phyloP scores from a whole-genome alignment of 2,113 vertebrate species.

The Pandion haliaetus region DNA sequence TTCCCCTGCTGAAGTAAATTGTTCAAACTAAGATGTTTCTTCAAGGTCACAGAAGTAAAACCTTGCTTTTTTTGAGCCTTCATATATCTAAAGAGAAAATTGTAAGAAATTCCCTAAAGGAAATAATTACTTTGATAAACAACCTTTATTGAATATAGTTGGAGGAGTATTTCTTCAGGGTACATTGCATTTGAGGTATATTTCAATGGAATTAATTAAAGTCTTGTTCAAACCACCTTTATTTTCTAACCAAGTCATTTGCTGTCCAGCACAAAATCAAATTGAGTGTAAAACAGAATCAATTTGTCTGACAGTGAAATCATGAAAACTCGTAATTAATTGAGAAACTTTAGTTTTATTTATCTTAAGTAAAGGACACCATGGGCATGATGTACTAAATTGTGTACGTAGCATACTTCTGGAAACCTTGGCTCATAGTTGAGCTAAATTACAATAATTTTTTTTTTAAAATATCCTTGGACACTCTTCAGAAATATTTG shows the following conservation, averaged over 20 bases:
- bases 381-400: not conserved
- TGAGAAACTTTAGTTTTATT: slow-evolving; percentile 27
- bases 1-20: not conserved
- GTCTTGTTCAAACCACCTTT: not conserved
- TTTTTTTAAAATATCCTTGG: not conserved
- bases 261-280: slow-evolving; percentile 45
- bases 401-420: not conserved
- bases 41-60: slow-evolving; percentile 23
- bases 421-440: not conserved
- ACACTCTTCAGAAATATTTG: not conserved
- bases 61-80: not conserved
- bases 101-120: slow-evolving; percentile 21
- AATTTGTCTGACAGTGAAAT: slow-evolving; percentile 49
- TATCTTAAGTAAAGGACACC: not conserved
- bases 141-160: slow-evolving; percentile 54
- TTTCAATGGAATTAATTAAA: slow-evolving; percentile 68
- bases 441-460: not conserved
- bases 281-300: slow-evolving; percentile 52
- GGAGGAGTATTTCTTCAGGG: slow-evolving; percentile 37
- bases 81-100: slow-evolving; percentile 13
- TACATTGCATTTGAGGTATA: slow-evolving; percentile 38
- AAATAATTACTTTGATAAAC: slow-evolving; percentile 69
- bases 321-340: not conserved
- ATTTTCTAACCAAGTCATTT: slow-evolving; percentile 37
- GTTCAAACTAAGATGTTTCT: not conserved